These are phyloP conservation scores for Phalera bucephala DNA, from an alignment of 2,888 invertebrate species.

Conservation along the genomic window DNA sequence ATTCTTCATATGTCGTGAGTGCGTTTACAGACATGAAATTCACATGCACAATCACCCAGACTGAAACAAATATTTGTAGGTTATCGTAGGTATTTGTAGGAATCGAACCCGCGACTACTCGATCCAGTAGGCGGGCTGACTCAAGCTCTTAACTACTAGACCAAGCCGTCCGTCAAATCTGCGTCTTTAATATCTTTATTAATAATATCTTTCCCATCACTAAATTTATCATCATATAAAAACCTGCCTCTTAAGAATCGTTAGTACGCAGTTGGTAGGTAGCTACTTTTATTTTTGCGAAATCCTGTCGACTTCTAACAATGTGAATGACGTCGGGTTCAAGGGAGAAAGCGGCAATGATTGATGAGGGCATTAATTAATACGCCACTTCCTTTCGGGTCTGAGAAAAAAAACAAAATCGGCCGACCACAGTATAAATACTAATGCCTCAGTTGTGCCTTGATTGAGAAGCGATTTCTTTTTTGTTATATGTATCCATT, in stretches of 20 bases:
- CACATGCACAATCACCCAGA: no score
- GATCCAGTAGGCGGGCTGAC: no score
- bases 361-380: slow-evolving; percentile 74
- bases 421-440: slow-evolving; percentile 44
- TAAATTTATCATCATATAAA: slow-evolving; percentile 15
- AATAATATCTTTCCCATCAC: no score
- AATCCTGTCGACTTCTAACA: slow-evolving; percentile 54
- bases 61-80: no score
- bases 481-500: slow-evolving; percentile 15
- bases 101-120: no score
- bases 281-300: slow-evolving; percentile 42
- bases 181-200: no score
- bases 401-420: slow-evolving; percentile 59
- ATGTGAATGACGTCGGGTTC: slow-evolving; percentile 65
- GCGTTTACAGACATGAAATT: no score
- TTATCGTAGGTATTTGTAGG: no score
- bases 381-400: slow-evolving; percentile 65
- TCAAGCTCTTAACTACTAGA: no score
- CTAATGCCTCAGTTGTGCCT: slow-evolving; percentile 40
- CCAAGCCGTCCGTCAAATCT: no score
- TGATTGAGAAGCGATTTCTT: slow-evolving; percentile 33
- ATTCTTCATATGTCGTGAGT: no score
- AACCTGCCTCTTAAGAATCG: slow-evolving; percentile 12
- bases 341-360: slow-evolving; percentile 61
- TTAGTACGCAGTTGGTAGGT: slow-evolving; percentile 7